A percentile compares a stretch with the other conserved stretches of the same genome.
phyloP scores from a whole-genome alignment of 1,140 invertebrate genomes.

The Drosophila oshimai region DNA sequence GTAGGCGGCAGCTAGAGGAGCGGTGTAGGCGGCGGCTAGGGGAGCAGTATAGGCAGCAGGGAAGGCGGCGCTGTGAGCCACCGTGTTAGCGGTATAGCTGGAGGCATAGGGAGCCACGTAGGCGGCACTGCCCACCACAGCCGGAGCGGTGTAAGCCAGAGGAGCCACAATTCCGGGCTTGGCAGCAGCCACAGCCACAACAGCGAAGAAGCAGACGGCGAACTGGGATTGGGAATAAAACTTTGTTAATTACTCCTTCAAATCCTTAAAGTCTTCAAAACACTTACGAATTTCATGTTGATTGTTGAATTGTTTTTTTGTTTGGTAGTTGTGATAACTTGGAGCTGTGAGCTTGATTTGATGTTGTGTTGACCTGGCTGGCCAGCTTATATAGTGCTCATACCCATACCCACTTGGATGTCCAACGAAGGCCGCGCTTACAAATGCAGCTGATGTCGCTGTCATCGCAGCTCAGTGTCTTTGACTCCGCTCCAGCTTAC shows the following conservation, averaged over 20 bases:
- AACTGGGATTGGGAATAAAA: slow-evolving; percentile 24
- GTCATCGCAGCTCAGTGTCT: slow-evolving; percentile 14
- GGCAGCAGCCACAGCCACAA: slow-evolving; percentile 66
- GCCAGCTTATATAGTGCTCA: slow-evolving; percentile 45
- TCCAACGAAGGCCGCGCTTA: slow-evolving; percentile 58
- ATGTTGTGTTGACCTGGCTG: slow-evolving; percentile 18
- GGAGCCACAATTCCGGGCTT: slow-evolving; percentile 18
- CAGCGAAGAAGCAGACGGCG: slow-evolving; percentile 73
- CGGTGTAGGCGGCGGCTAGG: slow-evolving; percentile 36
- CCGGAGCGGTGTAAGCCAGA: slow-evolving; percentile 82
- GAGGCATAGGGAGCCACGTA: slow-evolving; percentile 83
- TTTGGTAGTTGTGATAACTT: slow-evolving; percentile 44
- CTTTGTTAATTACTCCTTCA: background rate
- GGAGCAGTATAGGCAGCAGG: slow-evolving; percentile 43
- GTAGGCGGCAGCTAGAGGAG: slow-evolving; percentile 47
- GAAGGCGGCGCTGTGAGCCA: slow-evolving; percentile 70
- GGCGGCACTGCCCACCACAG: slow-evolving; percentile 64
- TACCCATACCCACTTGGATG: background rate
- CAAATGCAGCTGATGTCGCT: slow-evolving; percentile 59
- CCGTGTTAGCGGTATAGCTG: slow-evolving; percentile 57
- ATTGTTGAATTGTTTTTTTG: slow-evolving; percentile 21
- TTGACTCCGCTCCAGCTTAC: slow-evolving; percentile 28
- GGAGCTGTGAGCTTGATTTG: slow-evolving; percentile 66
- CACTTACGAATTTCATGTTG: slow-evolving; percentile 81
- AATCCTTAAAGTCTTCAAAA: background rate